A percentile compares a stretch with the other conserved stretches of the same genome.
These are phyloP conservation scores for Dendrolimus kikuchii DNA, from an alignment of 1,140 invertebrate genomes.

Conservation along the genomic window DNA sequence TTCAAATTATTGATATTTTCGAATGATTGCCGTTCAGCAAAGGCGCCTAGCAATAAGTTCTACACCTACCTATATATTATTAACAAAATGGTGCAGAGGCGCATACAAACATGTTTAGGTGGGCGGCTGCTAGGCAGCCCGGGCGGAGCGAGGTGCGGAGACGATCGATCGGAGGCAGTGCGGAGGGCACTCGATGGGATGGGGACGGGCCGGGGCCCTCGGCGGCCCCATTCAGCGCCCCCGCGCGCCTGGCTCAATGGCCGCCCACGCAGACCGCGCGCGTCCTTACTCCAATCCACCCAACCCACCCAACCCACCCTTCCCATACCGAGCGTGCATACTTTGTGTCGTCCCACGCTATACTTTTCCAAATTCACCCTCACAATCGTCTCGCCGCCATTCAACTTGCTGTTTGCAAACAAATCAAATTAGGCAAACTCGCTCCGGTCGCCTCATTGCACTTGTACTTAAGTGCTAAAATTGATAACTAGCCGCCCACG, in stretches of 20 bases:
- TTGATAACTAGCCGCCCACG: conserved; percentile 9
- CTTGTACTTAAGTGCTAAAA: too few species aligned
- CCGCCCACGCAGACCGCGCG: conserved; percentile 41
- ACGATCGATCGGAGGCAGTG: conserved; percentile 35
- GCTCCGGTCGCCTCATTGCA: too few species aligned
- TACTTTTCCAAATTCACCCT: conserved; percentile 49
- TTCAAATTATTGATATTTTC: too few species aligned
- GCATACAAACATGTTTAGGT: conserved; percentile 8
- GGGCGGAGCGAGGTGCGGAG: conserved; percentile 15
- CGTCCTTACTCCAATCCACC: conserved; percentile 32
- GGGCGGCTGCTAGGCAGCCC: conserved; percentile 10
- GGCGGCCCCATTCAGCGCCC: conserved; percentile 35
- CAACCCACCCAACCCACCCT: conserved; percentile 13
- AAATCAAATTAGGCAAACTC: conserved; percentile 29
- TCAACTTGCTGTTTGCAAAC: conserved; percentile 47
- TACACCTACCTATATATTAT: conserved; percentile 6
- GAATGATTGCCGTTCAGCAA: too few species aligned
- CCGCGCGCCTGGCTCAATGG: conserved; percentile 63
- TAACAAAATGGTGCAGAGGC: conserved; percentile 4
- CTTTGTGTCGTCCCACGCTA: conserved; percentile 54
- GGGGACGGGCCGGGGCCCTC: conserved; percentile 30
- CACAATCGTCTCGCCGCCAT: conserved; percentile 50
- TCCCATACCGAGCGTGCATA: conserved; percentile 29
- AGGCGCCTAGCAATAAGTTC: background rate
- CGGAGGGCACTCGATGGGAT: conserved; percentile 38